Evolutionary conservation across 2,113 vertebrate species (phyloP).

Genomic region (Mustela nigripes): DNA sequence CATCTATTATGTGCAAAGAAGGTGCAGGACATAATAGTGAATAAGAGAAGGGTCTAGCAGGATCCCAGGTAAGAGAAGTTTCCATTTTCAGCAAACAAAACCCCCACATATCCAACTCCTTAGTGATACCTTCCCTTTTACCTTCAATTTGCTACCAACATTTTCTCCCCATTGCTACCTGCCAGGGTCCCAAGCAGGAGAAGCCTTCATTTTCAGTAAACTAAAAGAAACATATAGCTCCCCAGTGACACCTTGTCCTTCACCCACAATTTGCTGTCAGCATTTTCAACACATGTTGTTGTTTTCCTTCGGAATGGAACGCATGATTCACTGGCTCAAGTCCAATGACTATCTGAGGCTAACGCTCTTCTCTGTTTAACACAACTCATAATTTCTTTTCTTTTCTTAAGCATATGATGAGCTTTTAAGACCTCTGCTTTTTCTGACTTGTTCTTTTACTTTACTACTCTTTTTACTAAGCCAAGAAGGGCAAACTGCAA

Average conservation of each 20-base stretch:
- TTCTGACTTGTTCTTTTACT: slow-evolving; percentile 52
- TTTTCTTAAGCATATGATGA: slow-evolving; percentile 27
- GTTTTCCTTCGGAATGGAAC: slow-evolving; percentile 24
- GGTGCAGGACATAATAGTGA: neutral
- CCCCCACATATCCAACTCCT: neutral
- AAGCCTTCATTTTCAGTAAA: neutral
- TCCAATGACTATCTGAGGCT: neutral
- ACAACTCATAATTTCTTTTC: slow-evolving; percentile 9
- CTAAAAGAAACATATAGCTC: neutral
- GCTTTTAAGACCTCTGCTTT: neutral
- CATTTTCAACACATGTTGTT: neutral
- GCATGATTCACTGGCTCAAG: neutral
- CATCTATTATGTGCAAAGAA: neutral
- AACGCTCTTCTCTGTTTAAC: neutral
- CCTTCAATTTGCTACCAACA: neutral
- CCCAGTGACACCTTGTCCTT: neutral
- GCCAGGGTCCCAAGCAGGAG: neutral
- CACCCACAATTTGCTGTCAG: neutral
- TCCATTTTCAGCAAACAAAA: neutral
- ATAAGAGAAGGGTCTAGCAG: neutral
- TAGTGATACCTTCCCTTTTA: neutral
- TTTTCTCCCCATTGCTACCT: neutral
- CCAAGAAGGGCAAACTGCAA: slow-evolving; percentile 47
- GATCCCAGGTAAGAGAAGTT: neutral
- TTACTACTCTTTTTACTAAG: slow-evolving; percentile 36